Evolutionary conservation across 2,797 vertebrate species (phyloP).

Genomic region (Channallabes apus): DNA sequence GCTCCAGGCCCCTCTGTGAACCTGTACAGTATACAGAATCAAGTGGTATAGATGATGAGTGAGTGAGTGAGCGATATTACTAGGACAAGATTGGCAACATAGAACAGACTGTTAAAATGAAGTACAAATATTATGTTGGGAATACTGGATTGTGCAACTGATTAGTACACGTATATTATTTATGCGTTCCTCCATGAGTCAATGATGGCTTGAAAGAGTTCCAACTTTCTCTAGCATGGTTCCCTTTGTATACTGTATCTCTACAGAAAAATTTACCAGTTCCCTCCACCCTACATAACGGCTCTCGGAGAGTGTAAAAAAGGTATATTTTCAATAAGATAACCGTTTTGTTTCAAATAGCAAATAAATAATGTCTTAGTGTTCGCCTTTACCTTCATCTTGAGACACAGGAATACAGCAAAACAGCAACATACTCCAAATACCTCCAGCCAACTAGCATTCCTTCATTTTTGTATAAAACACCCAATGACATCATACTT

Average conservation of each 20-base stretch:
- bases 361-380: neutral
- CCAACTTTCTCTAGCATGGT: neutral
- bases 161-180: neutral
- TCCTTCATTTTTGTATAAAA: neutral
- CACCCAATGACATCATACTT: neutral
- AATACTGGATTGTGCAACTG: neutral
- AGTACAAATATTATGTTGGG: neutral
- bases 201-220: neutral
- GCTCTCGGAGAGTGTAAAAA: neutral
- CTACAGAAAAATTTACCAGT: neutral
- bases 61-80: no score
- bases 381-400: neutral
- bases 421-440: neutral
- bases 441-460: neutral
- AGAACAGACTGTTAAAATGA: neutral
- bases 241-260: neutral
- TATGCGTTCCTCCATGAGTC: neutral
- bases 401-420: neutral
- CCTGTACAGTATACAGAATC: no score
- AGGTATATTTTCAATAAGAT: neutral
- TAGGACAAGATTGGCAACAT: no score
- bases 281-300: neutral
- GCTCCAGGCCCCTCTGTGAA: no score
- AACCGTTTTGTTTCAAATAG: no score
- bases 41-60: no score